Evolutionary conservation across 2,888 invertebrate genomes (phyloP).

Genomic region (Callyntrura sp.): DNA sequence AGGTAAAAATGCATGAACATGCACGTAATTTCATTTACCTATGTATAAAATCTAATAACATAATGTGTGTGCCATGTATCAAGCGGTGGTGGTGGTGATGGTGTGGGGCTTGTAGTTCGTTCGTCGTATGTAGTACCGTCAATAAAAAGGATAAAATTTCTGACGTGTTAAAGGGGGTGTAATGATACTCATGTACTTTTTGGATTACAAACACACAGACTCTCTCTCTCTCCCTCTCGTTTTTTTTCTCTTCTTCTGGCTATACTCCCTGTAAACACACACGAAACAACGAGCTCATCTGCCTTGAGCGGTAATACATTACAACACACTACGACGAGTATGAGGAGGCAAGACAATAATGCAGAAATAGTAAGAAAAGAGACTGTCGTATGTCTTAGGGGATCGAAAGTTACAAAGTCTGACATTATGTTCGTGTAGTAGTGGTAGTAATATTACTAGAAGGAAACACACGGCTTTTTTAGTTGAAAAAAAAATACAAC

Average conservation of each 20-base stretch:
- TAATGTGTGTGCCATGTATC: conserved; percentile 23
- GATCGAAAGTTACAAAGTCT: conserved; percentile 27
- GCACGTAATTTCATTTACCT: background rate
- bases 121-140: conserved; percentile 27
- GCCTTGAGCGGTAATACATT: conserved; percentile 13
- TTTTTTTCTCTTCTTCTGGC: background rate
- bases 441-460: background rate
- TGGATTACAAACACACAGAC: background rate
- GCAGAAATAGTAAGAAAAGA: conserved; percentile 21
- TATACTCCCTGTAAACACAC: background rate
- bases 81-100: background rate
- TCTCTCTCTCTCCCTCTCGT: conserved; percentile 1
- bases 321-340: background rate
- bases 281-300: conserved; percentile 20
- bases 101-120: too few species aligned
- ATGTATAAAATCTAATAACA: conserved; percentile 9
- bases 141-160: conserved; percentile 63
- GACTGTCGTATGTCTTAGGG: conserved; percentile 18
- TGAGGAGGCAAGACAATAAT: conserved; percentile 39
- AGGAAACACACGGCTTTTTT: conserved; percentile 12
- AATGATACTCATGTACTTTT: conserved; percentile 66
- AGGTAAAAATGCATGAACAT: background rate
- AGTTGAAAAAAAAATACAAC: conserved; percentile 1
- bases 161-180: conserved; percentile 74
- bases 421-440: conserved; percentile 21